These are phyloP conservation scores for Timema cristinae DNA, from an alignment of 2,888 invertebrate species.

Conservation along the genomic window DNA sequence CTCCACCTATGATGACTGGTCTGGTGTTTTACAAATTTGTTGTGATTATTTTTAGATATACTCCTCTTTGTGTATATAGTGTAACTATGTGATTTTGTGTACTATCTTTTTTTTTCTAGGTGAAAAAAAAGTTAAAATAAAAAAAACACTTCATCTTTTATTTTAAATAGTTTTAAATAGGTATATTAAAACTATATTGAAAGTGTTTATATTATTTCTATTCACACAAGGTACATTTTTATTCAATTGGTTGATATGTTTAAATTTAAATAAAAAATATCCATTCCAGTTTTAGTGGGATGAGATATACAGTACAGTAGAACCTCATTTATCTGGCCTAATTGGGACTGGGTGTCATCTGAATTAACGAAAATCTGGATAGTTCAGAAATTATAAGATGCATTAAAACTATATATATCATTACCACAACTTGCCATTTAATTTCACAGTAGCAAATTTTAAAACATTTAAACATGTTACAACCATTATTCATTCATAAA, in stretches of 20 bases:
- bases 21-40: constrained; percentile 25
- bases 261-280: constrained; percentile 31
- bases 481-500: no score
- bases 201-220: constrained; percentile 28
- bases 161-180: constrained; percentile 33
- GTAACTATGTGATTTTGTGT: constrained; percentile 39
- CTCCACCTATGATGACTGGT: constrained; percentile 15
- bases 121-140: not conserved
- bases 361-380: no score
- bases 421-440: no score
- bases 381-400: no score
- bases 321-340: no score
- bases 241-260: constrained; percentile 26
- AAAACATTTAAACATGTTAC: no score
- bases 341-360: no score
- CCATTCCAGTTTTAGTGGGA: constrained; percentile 51
- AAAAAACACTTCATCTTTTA: constrained; percentile 40
- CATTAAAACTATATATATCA: no score
- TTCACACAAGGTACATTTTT: constrained; percentile 26
- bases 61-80: constrained; percentile 47
- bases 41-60: constrained; percentile 27
- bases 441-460: no score
- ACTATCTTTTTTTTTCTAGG: not conserved
- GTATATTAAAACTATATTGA: constrained; percentile 2
- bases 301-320: constrained; percentile 38